phyloP scores from a whole-genome alignment of 2,113 vertebrate species.

The Gymnarchus niloticus region DNA sequence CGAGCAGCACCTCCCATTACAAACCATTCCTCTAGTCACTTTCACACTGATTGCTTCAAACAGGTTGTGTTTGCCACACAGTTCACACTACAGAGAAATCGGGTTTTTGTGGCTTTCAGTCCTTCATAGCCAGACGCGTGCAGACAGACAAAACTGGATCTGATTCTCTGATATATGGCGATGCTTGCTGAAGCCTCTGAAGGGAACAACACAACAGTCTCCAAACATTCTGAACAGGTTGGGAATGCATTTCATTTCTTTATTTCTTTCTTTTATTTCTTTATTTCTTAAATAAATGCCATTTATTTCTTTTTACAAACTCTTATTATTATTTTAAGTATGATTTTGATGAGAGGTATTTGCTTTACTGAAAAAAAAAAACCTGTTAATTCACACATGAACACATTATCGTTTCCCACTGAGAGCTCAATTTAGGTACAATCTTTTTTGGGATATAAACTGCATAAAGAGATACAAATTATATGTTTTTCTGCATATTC shows the following conservation, averaged over 20 bases:
- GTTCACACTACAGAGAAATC: not conserved
- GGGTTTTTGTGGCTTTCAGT: not conserved
- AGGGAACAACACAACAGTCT: not conserved
- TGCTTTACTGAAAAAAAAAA: no score
- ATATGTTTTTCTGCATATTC: not conserved
- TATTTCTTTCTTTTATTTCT: no score
- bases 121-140: no score
- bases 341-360: not conserved
- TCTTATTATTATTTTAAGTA: not conserved
- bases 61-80: not conserved
- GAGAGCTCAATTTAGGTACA: not conserved
- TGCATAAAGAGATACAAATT: not conserved
- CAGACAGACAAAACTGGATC: not conserved
- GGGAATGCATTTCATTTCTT: not conserved
- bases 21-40: not conserved
- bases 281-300: no score
- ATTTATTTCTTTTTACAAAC: not conserved
- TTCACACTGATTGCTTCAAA: not conserved
- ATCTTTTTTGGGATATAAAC: not conserved
- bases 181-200: not conserved
- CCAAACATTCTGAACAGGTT: not conserved
- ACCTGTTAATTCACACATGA: not conserved
- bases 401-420: not conserved
- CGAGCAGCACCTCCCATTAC: not conserved
- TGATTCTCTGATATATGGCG: not conserved